A percentile compares a stretch with the other conserved stretches of the same genome.
Evolutionary conservation across 2,113 vertebrate genomes (phyloP).

Genomic region (Actinemys pallida): DNA sequence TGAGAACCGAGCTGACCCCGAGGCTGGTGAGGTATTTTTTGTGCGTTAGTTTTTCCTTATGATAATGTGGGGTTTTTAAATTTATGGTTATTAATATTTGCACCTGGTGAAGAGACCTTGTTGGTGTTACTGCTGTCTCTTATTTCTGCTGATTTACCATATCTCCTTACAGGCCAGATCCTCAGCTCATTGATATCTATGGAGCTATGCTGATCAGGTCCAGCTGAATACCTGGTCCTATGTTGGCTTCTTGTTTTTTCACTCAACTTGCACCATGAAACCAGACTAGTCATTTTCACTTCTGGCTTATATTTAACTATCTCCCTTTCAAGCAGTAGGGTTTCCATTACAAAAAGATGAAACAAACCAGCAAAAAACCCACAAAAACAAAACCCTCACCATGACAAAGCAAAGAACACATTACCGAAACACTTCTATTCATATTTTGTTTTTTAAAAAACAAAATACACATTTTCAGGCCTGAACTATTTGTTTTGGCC

Average conservation of each 20-base stretch:
- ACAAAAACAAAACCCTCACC: background rate
- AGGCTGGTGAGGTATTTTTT: background rate
- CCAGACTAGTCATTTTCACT: background rate
- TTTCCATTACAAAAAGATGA: background rate
- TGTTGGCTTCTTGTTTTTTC: background rate
- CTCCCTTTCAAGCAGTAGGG: background rate
- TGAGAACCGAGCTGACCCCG: background rate
- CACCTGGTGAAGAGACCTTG: background rate
- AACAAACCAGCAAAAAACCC: background rate
- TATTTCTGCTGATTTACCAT: background rate
- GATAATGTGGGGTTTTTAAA: background rate
- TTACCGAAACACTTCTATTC: background rate
- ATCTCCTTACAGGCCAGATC: background rate
- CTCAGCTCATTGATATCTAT: background rate
- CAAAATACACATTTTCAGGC: background rate
- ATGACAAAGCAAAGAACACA: background rate
- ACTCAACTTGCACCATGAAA: background rate
- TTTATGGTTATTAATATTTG: constrained; percentile 4
- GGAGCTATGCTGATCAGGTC: background rate
- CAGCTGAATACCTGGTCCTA: background rate
- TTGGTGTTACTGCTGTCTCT: background rate
- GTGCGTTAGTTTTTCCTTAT: background rate
- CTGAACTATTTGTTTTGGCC: background rate
- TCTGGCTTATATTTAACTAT: background rate
- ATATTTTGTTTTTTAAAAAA: background rate